These are phyloP conservation scores for Amphimallon solstitiale DNA, from an alignment of 2,888 invertebrate genomes.

Conservation along the genomic window DNA sequence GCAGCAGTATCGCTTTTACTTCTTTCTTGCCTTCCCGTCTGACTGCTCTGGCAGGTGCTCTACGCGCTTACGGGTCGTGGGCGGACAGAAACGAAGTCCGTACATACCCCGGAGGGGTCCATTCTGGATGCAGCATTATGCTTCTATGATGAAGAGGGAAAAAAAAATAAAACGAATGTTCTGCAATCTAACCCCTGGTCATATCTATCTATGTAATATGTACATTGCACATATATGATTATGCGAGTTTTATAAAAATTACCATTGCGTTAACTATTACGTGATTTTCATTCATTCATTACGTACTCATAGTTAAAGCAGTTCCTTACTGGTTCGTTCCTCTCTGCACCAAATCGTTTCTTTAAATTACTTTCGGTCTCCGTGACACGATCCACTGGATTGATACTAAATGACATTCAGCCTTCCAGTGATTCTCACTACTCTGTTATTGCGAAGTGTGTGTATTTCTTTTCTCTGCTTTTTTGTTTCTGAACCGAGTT, in stretches of 20 bases:
- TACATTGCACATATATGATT: constrained; percentile 9
- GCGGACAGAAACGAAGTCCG: constrained; percentile 36
- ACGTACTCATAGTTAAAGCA: background rate
- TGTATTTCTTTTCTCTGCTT: no score
- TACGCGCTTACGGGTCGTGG: constrained; percentile 32
- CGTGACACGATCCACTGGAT: constrained; percentile 11
- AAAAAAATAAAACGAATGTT: constrained; percentile 30
- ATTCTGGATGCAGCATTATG: constrained; percentile 20
- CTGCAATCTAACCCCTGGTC: constrained; percentile 30
- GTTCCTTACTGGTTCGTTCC: background rate
- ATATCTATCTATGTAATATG: background rate
- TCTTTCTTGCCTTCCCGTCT: constrained; percentile 13
- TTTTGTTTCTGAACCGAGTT: background rate
- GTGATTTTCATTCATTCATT: constrained; percentile 5
- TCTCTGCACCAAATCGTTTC: background rate
- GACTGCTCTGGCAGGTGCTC: constrained; percentile 37
- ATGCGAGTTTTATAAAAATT: constrained; percentile 24
- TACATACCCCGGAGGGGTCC: constrained; percentile 23
- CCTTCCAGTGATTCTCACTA: constrained; percentile 1
- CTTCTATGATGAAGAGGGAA: constrained; percentile 21
- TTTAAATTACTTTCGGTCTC: background rate
- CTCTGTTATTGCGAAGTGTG: constrained; percentile 4
- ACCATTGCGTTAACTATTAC: constrained; percentile 9
- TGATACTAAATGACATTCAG: constrained; percentile 2
- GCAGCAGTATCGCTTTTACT: background rate